phyloP scores from a whole-genome alignment of 2,797 vertebrate species.

The Helarctos malayanus region DNA sequence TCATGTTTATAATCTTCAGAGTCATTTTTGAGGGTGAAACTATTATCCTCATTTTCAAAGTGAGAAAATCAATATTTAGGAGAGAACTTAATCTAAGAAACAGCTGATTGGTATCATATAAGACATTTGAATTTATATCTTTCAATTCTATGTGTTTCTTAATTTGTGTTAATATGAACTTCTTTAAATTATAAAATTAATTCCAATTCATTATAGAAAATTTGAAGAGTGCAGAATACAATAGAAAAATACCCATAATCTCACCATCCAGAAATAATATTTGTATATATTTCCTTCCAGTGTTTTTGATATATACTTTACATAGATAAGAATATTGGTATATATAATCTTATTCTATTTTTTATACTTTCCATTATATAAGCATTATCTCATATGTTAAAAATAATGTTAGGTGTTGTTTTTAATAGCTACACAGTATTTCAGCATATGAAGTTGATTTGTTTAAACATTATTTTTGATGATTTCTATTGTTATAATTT shows the following conservation, averaged over 20 bases:
- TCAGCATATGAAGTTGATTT: background rate
- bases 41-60: background rate
- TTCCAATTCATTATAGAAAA: background rate
- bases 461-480: background rate
- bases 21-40: background rate
- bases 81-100: background rate
- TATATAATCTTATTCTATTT: background rate
- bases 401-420: conserved; percentile 29
- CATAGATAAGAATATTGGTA: background rate
- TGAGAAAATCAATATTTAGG: background rate
- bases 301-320: background rate
- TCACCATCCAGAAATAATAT: background rate
- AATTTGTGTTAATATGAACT: background rate
- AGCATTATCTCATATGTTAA: background rate
- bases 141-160: background rate
- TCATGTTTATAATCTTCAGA: background rate
- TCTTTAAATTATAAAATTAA: background rate
- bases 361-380: background rate
- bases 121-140: background rate
- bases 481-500: background rate
- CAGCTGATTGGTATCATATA: background rate
- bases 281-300: background rate
- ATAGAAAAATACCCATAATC: background rate
- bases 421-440: background rate
- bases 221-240: background rate